These are phyloP conservation scores for Aulostomus chinensis DNA, from an alignment of 2,797 vertebrate genomes.

Conservation along the genomic window DNA sequence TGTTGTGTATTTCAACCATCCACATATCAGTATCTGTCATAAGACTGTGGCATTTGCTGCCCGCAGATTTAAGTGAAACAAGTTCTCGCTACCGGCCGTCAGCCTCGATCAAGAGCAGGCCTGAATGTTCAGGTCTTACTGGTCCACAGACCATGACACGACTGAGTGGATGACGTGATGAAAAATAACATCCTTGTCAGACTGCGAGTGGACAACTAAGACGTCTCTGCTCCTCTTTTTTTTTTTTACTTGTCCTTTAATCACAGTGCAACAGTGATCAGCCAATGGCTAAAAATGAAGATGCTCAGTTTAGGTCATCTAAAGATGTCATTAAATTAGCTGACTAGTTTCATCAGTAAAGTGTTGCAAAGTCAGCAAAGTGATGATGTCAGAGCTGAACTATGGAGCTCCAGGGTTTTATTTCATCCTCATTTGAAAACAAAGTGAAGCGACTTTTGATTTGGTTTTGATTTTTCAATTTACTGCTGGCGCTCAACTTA, in stretches of 20 bases:
- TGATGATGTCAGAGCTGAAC: background rate
- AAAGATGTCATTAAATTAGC: too few relatives aligned
- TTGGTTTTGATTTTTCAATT: too few relatives aligned
- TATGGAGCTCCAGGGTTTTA: background rate
- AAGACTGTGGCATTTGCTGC: too few relatives aligned
- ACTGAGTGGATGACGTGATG: conserved; percentile 3
- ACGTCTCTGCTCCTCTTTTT: background rate
- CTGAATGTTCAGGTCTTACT: conserved; percentile 7
- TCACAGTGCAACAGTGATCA: background rate
- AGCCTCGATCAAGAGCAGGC: background rate
- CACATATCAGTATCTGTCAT: too few relatives aligned
- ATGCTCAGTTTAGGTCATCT: too few relatives aligned
- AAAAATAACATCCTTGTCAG: background rate
- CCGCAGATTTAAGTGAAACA: too few relatives aligned
- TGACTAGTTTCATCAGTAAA: background rate
- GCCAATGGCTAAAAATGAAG: background rate
- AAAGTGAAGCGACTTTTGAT: background rate
- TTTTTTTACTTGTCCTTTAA: background rate
- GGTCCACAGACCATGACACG: background rate
- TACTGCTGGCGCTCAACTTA: too few relatives aligned
- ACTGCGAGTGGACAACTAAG: background rate
- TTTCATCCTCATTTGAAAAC: background rate
- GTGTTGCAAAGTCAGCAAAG: too few relatives aligned
- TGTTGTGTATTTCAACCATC: too few relatives aligned
- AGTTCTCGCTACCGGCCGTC: too few relatives aligned